Conservation (phyloP, 2,797 vertebrate species). For the Phalanger gymnotis region DNA sequence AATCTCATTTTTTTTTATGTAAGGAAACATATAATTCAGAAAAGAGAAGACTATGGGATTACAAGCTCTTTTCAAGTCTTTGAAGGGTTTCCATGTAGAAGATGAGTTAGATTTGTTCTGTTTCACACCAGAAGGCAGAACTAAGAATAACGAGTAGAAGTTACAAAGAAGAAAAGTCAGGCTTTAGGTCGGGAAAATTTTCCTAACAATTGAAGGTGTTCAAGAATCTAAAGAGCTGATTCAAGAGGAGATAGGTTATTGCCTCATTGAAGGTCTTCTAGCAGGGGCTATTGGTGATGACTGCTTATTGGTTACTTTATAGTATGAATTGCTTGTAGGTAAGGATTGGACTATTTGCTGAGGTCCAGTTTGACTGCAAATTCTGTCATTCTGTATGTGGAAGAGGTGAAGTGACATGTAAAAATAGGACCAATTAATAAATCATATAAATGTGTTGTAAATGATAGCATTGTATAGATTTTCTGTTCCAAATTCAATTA, state of each 20-base stretch:
- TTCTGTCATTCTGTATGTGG: neutral
- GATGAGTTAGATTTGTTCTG: neutral
- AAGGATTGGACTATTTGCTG: neutral
- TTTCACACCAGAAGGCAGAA: neutral
- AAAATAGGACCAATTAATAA: neutral
- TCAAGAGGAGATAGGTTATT: neutral
- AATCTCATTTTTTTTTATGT: neutral
- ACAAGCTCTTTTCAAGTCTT: neutral
- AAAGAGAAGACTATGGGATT: neutral
- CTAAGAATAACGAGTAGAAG: neutral
- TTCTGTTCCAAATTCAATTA: neutral
- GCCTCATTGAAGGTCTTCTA: neutral
- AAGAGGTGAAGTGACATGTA: neutral
- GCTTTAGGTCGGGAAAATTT: neutral
- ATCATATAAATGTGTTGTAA: neutral
- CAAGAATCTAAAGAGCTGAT: neutral
- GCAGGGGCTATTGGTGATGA: neutral
- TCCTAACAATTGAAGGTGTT: neutral
- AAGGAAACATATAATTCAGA: neutral
- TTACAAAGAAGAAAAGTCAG: neutral
- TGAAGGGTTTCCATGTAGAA: neutral
- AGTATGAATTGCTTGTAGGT: too few relatives aligned
- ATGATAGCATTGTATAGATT: neutral
- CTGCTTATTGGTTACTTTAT: too few relatives aligned
- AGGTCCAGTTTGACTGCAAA: neutral